These are phyloP conservation scores for Tenebrio molitor DNA, from an alignment of 1,140 invertebrate species.

Conservation along the genomic window DNA sequence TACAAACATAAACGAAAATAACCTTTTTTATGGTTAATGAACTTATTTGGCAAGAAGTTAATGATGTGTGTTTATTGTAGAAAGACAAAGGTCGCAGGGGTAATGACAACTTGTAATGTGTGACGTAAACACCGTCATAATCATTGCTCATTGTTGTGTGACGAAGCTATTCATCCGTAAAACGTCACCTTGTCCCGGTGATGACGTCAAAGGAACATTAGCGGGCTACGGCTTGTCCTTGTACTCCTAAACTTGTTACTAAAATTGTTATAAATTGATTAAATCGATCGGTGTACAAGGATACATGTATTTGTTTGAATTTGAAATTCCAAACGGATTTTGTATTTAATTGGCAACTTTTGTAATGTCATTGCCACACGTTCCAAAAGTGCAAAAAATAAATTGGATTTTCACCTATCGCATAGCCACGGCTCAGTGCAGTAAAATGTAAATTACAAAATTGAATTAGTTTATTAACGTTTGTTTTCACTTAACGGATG, in stretches of 20 bases:
- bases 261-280: constrained; percentile 21
- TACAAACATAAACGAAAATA: not conserved
- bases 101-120: constrained; percentile 11
- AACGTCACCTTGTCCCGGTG: constrained; percentile 19
- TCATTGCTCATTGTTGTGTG: constrained; percentile 10
- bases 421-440: no score
- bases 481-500: no score
- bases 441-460: no score
- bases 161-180: constrained; percentile 11
- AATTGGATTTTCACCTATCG: no score
- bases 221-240: constrained; percentile 9
- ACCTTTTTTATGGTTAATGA: constrained; percentile 6
- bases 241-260: not conserved
- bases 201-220: constrained; percentile 16
- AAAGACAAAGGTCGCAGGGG: constrained; percentile 5
- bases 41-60: constrained; percentile 4
- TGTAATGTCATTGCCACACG: no score
- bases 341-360: no score
- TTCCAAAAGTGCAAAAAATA: no score
- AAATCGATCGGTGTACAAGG: not conserved
- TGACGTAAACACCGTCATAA: constrained; percentile 27
- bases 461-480: no score
- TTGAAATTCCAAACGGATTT: not conserved
- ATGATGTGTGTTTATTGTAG: constrained; percentile 2
- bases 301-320: not conserved